Base-by-base conservation (phyloP, 2,113 vertebrate genomes). In the Dicentrarchus labrax region DNA sequence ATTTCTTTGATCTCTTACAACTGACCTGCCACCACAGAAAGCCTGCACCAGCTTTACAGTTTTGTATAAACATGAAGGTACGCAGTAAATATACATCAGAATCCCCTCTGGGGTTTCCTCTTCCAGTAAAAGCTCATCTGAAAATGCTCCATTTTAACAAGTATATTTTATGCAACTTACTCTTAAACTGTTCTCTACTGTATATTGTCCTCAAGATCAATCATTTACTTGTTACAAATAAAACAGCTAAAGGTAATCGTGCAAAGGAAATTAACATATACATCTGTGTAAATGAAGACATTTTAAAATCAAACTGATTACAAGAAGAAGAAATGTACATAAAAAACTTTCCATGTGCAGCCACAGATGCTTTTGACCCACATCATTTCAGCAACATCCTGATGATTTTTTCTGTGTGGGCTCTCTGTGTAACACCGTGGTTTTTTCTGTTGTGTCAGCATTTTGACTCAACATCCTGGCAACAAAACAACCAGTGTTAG, bases 401-500 rank as follows among this genome's bases (percentile, higher is more conserved):
- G 89, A 94, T 9, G 80, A 90, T 84, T 94, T 97, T 90, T 94
- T 96, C 56, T 82, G 75, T 0, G 84, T 82, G 47, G 56, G 81
- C 62, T 91, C 72, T 51, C 89, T 88, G 56, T 91, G 83, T 43
- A 96, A 90, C 75, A 87, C 80, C 86, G 93, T 41, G 0, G 71
- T 62, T 88, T 93, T 87, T 67, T 94, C 78, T 68, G 70, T 79
- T 62, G 65, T 84, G 78, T 81, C 80, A 38, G 89, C 94, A 93
- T 47, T 86, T 93, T 88, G 50, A 82, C 93, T 96, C 88, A 99
- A 91, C 69, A 95, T 87, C 94, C 98, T 99, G 90, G 16, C 56
- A 30, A 80, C 66, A 24, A 9, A 38, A 43, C 48, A 77, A n/a
- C 53, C 36, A 62, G 12, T 4, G n/a, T 30, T 3, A 17, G 50